Evolutionary conservation across 2,888 invertebrate species (phyloP).

Genomic region (Limenitis camilla): DNA sequence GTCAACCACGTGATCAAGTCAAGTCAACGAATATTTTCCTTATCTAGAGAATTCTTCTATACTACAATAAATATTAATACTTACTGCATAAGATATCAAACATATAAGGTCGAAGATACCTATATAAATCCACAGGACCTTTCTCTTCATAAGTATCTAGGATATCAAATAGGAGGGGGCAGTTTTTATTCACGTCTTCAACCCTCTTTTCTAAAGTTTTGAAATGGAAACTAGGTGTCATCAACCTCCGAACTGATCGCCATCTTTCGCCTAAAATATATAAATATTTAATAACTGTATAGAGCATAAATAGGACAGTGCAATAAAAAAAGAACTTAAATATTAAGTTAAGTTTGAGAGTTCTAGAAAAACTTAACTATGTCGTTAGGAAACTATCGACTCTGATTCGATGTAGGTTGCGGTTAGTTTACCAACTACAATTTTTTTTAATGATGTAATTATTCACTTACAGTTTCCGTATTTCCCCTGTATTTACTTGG

Average conservation of each 20-base stretch:
- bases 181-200: constrained; percentile 28
- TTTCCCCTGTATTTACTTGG: too few species aligned
- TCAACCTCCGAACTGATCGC: constrained; percentile 33
- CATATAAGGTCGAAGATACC: constrained; percentile 35
- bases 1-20: not conserved
- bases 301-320: too few species aligned
- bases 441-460: too few species aligned
- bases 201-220: constrained; percentile 32
- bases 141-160: constrained; percentile 25
- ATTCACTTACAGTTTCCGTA: too few species aligned
- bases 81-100: constrained; percentile 35
- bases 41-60: too few species aligned
- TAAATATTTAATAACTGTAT: not conserved
- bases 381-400: too few species aligned
- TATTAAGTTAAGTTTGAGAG: not conserved
- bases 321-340: not conserved
- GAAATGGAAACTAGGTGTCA: constrained; percentile 33
- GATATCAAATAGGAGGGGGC: constrained; percentile 28
- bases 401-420: too few species aligned
- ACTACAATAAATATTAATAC: constrained; percentile 11
- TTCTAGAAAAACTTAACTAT: too few species aligned
- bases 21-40: too few species aligned
- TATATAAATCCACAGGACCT: constrained; percentile 29
- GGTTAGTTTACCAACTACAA: too few species aligned
- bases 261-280: constrained; percentile 32